Conservation (phyloP, 2,113 vertebrate species). For the Pheucticus melanocephalus region DNA sequence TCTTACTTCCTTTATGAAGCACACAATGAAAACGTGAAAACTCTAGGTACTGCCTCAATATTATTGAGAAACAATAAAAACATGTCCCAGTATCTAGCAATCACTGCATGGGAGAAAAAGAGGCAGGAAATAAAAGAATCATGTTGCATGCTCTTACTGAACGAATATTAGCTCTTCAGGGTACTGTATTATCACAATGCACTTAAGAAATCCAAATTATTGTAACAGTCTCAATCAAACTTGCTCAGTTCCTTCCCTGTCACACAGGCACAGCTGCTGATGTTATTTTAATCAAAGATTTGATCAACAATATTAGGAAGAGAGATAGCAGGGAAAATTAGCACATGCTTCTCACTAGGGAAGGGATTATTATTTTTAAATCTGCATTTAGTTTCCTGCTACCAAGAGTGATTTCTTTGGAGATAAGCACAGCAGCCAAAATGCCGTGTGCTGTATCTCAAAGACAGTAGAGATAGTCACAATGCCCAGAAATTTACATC, state of each 20-base stretch:
- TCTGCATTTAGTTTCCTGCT: neutral
- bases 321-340: slow-evolving; percentile 31
- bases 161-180: slow-evolving; percentile 35
- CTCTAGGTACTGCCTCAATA: neutral
- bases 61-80: slow-evolving; percentile 54
- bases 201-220: slow-evolving; percentile 26
- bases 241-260: neutral
- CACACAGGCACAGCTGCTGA: neutral
- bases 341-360: neutral
- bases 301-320: slow-evolving; percentile 42
- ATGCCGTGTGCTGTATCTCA: neutral
- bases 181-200: slow-evolving; percentile 28
- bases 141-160: slow-evolving; percentile 4
- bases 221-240: neutral
- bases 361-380: slow-evolving; percentile 25
- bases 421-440: neutral
- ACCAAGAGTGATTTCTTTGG: neutral
- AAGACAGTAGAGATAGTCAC: neutral
- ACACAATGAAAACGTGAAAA: slow-evolving; percentile 37
- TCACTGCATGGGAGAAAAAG: neutral
- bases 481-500: neutral
- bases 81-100: neutral
- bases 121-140: slow-evolving; percentile 48
- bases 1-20: slow-evolving; percentile 19
- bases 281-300: slow-evolving; percentile 50